Evolutionary conservation across 2,888 invertebrate species (phyloP), one percentile per base, ranked within the genome.

Genomic region (Cryptus armator): DNA sequence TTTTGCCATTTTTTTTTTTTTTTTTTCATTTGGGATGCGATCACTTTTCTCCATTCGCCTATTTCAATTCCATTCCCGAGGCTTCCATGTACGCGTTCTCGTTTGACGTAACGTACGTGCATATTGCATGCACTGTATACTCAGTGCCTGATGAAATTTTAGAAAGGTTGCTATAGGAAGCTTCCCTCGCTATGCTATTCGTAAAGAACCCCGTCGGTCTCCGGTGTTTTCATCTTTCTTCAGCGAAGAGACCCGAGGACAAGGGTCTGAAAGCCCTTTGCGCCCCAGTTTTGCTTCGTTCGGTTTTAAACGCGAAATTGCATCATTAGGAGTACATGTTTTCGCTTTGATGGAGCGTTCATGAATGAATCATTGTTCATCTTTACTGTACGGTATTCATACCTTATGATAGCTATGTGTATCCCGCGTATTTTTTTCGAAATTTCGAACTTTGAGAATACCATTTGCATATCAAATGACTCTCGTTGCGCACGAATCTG

Each of bases 291-390:
- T 10, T 19, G 37, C 37, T 56, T 56, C 56, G 24, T 56, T 56
- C 56, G 56, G 10, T 24, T 29, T 62, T 62, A 62, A 62, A 32
- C 62, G 14, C 37, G n/a, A 62, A 62, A 62, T 62, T 37, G 62
- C 32, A 62, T 62, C 62, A 62, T 62, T 62, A 62, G 10, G 14
- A 24, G 56, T 62, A 14, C 32, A 32, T 32, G 62, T 32, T 29
- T n/a, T 14, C 32, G 24, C n/a, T 62, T 56, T 56, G 56, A 56
- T 56, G 19, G 19, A 56, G 56, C 24, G 56, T 3, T 16, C 56
- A 19, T 37, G 37, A 37, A 37, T 37, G 37, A 37, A 37, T 56
- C 19, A 19, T 10, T 12, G 12, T 56, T 56, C 24, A 10, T 56
- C 24, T 56, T 12, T 9, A 19, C 19, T 56, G 10, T 37, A 37